Percentiles rank a stretch among this genome's conserved stretches.
Conservation (phyloP, 2,113 vertebrate genomes). For the Dicrurus megarhynchus region DNA sequence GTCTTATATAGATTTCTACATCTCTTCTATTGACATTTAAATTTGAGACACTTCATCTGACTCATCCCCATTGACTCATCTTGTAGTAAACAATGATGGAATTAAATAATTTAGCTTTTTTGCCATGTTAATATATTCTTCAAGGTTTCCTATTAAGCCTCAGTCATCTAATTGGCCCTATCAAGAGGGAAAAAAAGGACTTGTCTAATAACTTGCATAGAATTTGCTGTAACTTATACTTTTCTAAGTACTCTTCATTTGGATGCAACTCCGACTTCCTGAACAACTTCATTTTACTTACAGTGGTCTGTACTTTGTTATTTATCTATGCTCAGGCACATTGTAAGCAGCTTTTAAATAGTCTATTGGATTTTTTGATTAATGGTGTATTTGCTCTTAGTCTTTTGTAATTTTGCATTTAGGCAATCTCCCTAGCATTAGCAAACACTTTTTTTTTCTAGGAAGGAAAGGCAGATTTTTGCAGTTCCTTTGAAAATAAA, state of each 20-base stretch:
- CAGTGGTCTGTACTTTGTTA: background rate
- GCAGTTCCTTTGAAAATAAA: background rate
- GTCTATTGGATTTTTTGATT: background rate
- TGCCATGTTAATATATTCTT: background rate
- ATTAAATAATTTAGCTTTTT: background rate
- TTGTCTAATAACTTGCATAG: background rate
- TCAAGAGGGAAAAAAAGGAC: background rate
- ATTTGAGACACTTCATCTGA: background rate
- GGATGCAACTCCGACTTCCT: background rate
- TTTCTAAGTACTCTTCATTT: background rate
- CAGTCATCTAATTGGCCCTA: background rate
- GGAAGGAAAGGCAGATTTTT: background rate
- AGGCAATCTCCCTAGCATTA: background rate
- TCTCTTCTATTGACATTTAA: background rate
- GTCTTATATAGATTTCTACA: background rate
- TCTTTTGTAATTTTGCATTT: background rate
- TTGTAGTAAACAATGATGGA: background rate
- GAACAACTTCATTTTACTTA: background rate
- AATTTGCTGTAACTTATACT: background rate
- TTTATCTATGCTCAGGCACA: background rate
- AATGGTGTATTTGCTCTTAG: background rate
- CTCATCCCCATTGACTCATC: background rate
- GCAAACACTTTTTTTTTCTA: background rate
- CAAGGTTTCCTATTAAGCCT: background rate
- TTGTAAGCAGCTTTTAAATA: background rate